phyloP scores from a whole-genome alignment of 2,888 invertebrate species.

The Luperina nickerlii region DNA sequence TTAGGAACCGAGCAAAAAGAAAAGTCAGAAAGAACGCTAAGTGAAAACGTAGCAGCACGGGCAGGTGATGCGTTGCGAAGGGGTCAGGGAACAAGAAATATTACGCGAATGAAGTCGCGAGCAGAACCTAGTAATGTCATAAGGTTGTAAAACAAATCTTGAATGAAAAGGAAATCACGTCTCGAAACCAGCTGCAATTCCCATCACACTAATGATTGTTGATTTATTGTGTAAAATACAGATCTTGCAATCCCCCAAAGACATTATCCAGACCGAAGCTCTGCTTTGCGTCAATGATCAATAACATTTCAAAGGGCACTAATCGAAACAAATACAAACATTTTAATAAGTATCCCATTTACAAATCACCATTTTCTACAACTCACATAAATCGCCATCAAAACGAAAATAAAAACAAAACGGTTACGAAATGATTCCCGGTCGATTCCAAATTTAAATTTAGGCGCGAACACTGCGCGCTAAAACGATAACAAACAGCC shows the following conservation, averaged over 20 bases:
- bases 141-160: neutral
- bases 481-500: conserved; percentile 74
- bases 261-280: conserved; percentile 6
- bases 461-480: conserved; percentile 78
- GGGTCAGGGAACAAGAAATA: no score
- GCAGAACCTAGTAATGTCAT: neutral
- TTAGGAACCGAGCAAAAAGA: no score
- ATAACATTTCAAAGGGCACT: conserved; percentile 25
- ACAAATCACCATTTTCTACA: conserved; percentile 41
- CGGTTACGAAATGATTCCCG: conserved; percentile 73
- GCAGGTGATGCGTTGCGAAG: no score
- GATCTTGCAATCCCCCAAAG: neutral
- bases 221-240: neutral
- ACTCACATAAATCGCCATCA: conserved; percentile 47
- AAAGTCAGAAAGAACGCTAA: no score
- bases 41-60: no score
- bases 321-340: conserved; percentile 33
- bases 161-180: neutral
- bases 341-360: conserved; percentile 14
- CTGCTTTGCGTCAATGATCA: conserved; percentile 31
- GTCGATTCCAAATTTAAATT: conserved; percentile 80
- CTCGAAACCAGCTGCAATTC: neutral
- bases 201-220: conserved; percentile 8
- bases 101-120: no score
- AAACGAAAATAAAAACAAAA: conserved; percentile 67